Percentiles rank a stretch among this genome's conserved stretches.
Evolutionary conservation across 2,113 vertebrate genomes (phyloP).

Genomic region (Aleadryas rufinucha): DNA sequence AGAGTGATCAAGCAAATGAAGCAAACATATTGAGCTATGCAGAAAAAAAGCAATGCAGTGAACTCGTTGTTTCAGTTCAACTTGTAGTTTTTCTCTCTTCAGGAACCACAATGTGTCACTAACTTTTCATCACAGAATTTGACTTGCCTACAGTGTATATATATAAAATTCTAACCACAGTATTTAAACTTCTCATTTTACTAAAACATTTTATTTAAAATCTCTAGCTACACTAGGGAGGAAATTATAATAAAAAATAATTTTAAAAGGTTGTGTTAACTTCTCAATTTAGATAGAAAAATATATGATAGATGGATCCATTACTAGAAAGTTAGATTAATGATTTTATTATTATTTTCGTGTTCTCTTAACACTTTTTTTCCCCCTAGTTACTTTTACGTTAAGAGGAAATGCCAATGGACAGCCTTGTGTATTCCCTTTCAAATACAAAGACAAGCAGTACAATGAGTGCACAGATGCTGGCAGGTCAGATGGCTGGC

Average conservation of each 20-base stretch:
- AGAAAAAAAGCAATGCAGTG: neutral
- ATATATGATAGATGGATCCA: neutral
- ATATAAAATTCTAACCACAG: neutral
- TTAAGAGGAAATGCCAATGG: constrained; percentile 83
- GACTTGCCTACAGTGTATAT: neutral
- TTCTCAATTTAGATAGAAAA: neutral
- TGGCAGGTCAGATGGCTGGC: constrained; percentile 73
- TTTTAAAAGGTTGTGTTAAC: neutral
- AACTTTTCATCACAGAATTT: neutral
- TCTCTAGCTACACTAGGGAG: neutral
- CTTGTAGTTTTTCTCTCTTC: neutral
- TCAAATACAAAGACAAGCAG: constrained; percentile 78
- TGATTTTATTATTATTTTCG: neutral
- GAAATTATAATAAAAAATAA: neutral
- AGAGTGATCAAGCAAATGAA: neutral
- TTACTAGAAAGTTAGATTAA: neutral
- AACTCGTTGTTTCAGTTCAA: neutral
- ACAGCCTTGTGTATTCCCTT: constrained; percentile 86
- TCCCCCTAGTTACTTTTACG: constrained; percentile 77
- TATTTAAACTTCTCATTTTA: neutral
- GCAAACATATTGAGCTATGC: neutral
- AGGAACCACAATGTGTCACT: neutral
- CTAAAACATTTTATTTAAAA: neutral
- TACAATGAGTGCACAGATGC: constrained; percentile 80
- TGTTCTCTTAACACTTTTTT: neutral